A percentile compares a stretch with the other conserved stretches of the same genome.
phyloP scores from a whole-genome alignment of 2,797 vertebrate genomes.

The Momotus momota region DNA sequence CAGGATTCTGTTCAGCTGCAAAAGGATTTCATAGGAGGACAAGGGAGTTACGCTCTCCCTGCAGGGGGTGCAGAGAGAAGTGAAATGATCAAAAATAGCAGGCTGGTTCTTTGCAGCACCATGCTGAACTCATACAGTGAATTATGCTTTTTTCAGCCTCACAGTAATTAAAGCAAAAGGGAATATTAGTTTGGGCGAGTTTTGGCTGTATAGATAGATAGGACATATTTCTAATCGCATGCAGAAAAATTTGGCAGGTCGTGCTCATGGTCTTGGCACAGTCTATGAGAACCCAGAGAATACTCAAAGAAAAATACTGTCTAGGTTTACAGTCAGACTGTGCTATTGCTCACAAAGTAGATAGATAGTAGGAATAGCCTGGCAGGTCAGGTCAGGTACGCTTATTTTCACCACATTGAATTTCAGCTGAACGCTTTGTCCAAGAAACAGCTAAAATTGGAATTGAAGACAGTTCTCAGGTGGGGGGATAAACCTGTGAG shows the following conservation, averaged over 20 bases:
- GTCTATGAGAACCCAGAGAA: background rate
- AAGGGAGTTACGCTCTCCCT: background rate
- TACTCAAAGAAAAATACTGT: background rate
- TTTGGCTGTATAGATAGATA: background rate
- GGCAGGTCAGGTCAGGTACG: background rate
- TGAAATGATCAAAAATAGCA: constrained; percentile 19
- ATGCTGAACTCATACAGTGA: constrained; percentile 4
- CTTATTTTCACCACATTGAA: background rate
- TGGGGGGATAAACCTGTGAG: constrained; percentile 30
- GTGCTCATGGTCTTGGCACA: background rate
- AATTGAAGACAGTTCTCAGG: constrained; percentile 10
- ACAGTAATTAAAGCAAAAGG: constrained; percentile 13
- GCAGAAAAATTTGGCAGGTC: constrained; percentile 3
- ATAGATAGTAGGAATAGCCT: background rate
- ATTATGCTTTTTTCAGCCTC: background rate
- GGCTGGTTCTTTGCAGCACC: background rate
- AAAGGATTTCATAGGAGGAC: background rate
- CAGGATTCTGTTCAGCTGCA: rapidly evolving
- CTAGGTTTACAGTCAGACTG: background rate
- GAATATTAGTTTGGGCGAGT: background rate
- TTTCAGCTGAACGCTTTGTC: background rate
- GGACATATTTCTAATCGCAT: background rate
- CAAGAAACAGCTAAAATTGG: constrained; percentile 39
- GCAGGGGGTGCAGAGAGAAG: background rate
- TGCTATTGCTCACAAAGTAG: background rate